phyloP scores from a whole-genome alignment of 2,113 vertebrate genomes.

The Macrotis lagotis region DNA sequence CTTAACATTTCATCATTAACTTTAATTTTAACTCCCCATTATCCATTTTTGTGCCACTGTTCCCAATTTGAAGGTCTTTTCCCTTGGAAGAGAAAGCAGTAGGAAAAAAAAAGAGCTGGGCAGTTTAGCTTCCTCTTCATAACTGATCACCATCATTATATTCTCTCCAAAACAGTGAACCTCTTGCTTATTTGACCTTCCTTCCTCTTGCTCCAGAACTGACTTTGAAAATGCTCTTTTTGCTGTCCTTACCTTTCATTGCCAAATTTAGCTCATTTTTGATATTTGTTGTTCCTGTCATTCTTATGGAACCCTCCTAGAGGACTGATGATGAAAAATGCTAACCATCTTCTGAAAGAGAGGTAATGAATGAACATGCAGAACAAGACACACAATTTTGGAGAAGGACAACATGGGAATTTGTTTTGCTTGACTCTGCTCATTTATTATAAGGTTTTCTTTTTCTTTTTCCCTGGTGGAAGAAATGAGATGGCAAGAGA shows the following conservation, averaged over 20 bases:
- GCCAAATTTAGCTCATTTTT: not conserved
- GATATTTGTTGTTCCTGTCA: not conserved
- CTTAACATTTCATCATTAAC: not conserved
- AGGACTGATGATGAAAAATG: not conserved
- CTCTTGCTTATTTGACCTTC: not conserved
- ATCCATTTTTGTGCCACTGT: not conserved
- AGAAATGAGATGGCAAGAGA: not conserved
- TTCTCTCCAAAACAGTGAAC: not conserved
- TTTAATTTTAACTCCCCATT: not conserved
- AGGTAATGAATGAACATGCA: not conserved
- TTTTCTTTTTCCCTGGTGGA: not conserved
- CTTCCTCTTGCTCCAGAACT: not conserved
- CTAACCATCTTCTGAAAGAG: not conserved
- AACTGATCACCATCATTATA: not conserved
- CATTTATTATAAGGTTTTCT: not conserved
- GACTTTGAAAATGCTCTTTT: not conserved
- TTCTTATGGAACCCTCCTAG: not conserved
- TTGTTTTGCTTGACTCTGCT: not conserved
- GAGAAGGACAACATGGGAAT: not conserved
- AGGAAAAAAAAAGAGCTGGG: not conserved
- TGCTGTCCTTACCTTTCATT: not conserved
- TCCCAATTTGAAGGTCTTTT: not conserved
- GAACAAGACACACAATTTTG: not conserved
- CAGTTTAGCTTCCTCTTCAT: not conserved
- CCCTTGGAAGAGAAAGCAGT: not conserved